Conservation (phyloP, 1,140 invertebrate genomes). For the Nylanderia fulva region DNA sequence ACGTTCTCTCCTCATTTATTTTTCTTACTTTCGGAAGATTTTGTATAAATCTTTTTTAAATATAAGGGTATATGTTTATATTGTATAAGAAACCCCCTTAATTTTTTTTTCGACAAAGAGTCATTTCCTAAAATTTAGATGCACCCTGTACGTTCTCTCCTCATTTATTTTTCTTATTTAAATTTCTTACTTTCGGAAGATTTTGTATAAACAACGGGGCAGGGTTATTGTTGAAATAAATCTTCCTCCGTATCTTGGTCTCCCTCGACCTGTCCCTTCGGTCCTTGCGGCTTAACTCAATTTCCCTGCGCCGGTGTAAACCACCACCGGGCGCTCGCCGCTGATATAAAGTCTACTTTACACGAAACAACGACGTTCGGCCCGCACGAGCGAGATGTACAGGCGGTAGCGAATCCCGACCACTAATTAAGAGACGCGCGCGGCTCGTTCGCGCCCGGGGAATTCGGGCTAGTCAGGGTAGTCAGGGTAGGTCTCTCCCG, state of each 20-base stretch:
- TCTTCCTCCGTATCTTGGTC: background rate
- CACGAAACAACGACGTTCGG: constrained; percentile 43
- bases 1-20: background rate
- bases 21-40: constrained; percentile 1
- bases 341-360: constrained; percentile 58
- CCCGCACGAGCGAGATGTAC: constrained; percentile 29
- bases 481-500: too few relatives aligned
- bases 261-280: background rate
- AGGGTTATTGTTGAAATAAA: constrained; percentile 54
- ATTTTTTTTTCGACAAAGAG: too few relatives aligned
- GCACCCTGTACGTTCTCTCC: too few relatives aligned
- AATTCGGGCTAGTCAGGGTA: too few relatives aligned
- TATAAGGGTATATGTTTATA: too few relatives aligned
- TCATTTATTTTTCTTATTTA: too few relatives aligned
- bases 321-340: constrained; percentile 22
- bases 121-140: too few relatives aligned
- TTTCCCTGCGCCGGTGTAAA: constrained; percentile 39
- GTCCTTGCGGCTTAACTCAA: constrained; percentile 46
- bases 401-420: constrained; percentile 32
- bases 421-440: constrained; percentile 55
- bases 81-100: too few relatives aligned
- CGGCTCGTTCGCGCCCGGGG: constrained; percentile 49
- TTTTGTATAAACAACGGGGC: too few relatives aligned
- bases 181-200: constrained; percentile 17
- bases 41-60: too few relatives aligned